Evolutionary conservation across 2,797 vertebrate genomes (phyloP).

Genomic region (Poecilia gillii): DNA sequence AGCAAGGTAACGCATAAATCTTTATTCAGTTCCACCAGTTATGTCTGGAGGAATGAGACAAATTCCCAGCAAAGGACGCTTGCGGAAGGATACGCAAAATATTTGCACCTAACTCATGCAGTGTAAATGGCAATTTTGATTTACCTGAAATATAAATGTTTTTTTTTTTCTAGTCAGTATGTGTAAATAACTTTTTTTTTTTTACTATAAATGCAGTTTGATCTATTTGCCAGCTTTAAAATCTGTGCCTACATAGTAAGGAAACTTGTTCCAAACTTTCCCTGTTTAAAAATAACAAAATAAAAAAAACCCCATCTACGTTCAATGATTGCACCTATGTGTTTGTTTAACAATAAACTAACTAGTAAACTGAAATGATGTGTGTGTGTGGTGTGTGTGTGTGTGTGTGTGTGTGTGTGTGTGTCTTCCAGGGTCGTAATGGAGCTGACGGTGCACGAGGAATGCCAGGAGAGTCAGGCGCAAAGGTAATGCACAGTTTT

Average conservation of each 20-base stretch:
- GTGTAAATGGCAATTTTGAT: not conserved
- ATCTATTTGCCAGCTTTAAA: not conserved
- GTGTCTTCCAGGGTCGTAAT: constrained; percentile 86
- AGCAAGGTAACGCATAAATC: not conserved
- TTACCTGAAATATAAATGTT: not conserved
- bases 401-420: constrained; percentile 31
- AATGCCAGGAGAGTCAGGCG: constrained; percentile 94
- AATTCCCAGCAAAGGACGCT: not conserved
- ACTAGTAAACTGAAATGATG: constrained; percentile 25
- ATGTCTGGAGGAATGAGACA: not conserved
- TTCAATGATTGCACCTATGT: constrained; percentile 33
- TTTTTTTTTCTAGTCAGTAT: not conserved
- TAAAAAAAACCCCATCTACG: constrained; percentile 39
- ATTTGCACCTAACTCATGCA: not conserved
- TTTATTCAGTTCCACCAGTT: not conserved
- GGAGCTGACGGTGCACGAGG: constrained; percentile 94
- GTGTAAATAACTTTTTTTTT: not conserved
- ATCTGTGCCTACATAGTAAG: constrained; percentile 17
- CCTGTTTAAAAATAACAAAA: constrained; percentile 17
- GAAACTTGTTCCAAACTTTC: constrained; percentile 38
- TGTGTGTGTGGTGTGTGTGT: constrained; percentile 27
- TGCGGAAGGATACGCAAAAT: not conserved
- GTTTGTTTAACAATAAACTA: constrained; percentile 54
- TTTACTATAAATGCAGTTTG: not conserved
- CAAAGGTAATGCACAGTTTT: constrained; percentile 83